A percentile compares a stretch with the other conserved stretches of the same genome.
phyloP scores from a whole-genome alignment of 2,888 invertebrate species.

The Leptinotarsa haldemani region DNA sequence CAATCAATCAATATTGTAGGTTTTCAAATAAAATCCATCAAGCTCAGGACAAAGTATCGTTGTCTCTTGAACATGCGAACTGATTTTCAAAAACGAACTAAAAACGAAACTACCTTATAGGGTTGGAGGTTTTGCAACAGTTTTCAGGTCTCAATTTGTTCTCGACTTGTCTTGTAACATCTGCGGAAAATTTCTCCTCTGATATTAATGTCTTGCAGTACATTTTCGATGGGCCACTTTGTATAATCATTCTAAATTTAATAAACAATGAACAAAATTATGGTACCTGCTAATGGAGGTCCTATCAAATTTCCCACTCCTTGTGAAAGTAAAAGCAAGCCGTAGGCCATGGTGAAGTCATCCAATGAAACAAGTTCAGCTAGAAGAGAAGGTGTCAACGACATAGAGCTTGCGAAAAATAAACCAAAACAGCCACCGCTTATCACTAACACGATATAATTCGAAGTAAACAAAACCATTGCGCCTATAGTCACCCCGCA shows the following conservation, averaged over 20 bases:
- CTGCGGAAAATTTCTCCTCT: too few relatives aligned
- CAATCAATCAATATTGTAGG: too few relatives aligned
- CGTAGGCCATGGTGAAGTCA: conserved; percentile 93
- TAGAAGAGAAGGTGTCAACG: conserved; percentile 89
- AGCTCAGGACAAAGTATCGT: too few relatives aligned
- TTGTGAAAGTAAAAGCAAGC: conserved; percentile 87
- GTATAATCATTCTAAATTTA: neutral
- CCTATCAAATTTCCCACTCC: conserved; percentile 93
- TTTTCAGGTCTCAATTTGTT: too few relatives aligned
- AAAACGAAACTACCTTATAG: too few relatives aligned
- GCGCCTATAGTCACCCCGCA: conserved; percentile 74
- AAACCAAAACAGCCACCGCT: conserved; percentile 81
- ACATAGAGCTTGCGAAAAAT: conserved; percentile 91
- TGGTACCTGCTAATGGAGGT: conserved; percentile 87
- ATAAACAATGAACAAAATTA: neutral
- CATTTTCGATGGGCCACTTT: too few relatives aligned
- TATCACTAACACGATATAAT: conserved; percentile 61
- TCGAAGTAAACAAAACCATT: conserved; percentile 67
- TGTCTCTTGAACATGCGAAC: too few relatives aligned
- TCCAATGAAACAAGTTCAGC: conserved; percentile 90
- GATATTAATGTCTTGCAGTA: too few relatives aligned
- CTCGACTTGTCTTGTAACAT: too few relatives aligned
- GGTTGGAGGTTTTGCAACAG: too few relatives aligned
- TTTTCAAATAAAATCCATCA: too few relatives aligned
- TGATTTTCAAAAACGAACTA: too few relatives aligned